phyloP scores from a whole-genome alignment of 2,888 invertebrate species.

The Spodoptera littoralis region DNA sequence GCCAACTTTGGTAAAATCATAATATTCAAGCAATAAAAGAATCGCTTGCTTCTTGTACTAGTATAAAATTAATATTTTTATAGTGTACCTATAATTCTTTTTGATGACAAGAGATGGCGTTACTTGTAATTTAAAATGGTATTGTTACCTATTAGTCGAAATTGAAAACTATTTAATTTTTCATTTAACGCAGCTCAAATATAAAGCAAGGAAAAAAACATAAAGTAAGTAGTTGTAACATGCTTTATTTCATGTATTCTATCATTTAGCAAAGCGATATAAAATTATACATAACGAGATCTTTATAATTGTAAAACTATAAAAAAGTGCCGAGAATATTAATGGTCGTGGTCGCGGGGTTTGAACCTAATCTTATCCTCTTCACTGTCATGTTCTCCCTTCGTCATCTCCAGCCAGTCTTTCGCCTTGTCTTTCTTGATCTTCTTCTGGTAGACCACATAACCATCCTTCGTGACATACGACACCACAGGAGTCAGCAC shows the following conservation, averaged over 20 bases:
- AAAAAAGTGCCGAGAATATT: conserved; percentile 21
- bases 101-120: no score
- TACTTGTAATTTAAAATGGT: no score
- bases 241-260: background rate
- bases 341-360: conserved; percentile 17
- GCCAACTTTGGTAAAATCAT: no score
- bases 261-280: conserved; percentile 4
- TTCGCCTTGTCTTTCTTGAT: conserved; percentile 77
- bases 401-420: conserved; percentile 75
- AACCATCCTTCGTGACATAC: conserved; percentile 80
- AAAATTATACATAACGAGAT: conserved; percentile 10
- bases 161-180: no score
- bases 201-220: no score
- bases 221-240: background rate
- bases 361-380: conserved; percentile 26
- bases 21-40: no score
- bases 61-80: no score
- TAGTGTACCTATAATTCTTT: no score
- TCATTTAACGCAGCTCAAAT: no score
- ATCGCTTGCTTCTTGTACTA: no score
- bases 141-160: no score
- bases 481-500: conserved; percentile 81
- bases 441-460: conserved; percentile 81
- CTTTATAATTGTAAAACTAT: conserved; percentile 31
- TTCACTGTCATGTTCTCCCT: conserved; percentile 40